Evolutionary conservation across 2,888 invertebrate species (phyloP).

Genomic region (Sphaeridia pumilis): DNA sequence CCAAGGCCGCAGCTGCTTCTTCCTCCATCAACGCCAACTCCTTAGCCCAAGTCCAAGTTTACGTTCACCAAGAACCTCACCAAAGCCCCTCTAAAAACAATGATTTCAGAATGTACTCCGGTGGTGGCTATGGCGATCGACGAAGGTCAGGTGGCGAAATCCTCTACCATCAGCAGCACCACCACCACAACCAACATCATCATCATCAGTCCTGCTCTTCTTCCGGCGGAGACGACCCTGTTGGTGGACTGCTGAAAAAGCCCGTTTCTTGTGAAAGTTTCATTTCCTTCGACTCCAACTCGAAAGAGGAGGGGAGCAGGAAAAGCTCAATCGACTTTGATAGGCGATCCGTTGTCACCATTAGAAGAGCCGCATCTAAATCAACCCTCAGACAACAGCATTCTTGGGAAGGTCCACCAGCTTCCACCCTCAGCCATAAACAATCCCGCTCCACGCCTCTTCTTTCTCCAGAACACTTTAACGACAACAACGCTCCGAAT

Average conservation of each 20-base stretch:
- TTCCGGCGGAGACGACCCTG: neutral
- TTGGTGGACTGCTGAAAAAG: slow-evolving; percentile 28
- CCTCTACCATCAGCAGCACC: neutral
- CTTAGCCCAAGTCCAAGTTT: slow-evolving; percentile 34
- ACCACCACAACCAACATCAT: neutral
- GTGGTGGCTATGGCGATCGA: slow-evolving; percentile 30
- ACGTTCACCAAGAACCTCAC: slow-evolving; percentile 34
- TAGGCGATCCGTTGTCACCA: slow-evolving; percentile 37
- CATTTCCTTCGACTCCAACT: slow-evolving; percentile 38
- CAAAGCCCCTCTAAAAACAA: slow-evolving; percentile 31
- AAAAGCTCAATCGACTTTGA: slow-evolving; percentile 45
- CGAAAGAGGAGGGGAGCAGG: slow-evolving; percentile 45
- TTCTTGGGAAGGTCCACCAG: slow-evolving; percentile 18
- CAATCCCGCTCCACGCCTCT: slow-evolving; percentile 25
- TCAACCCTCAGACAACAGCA: slow-evolving; percentile 24
- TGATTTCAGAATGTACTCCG: slow-evolving; percentile 29
- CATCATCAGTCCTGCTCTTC: neutral
- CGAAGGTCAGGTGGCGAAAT: neutral
- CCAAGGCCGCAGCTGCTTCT: slow-evolving; percentile 13
- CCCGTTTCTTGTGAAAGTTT: slow-evolving; percentile 46
- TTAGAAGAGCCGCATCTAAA: slow-evolving; percentile 30
- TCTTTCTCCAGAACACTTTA: slow-evolving; percentile 31
- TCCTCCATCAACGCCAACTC: slow-evolving; percentile 2
- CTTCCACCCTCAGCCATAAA: neutral
- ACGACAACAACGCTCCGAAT: neutral